Conservation (phyloP, 2,888 invertebrate species). For the Philereme transversata region DNA sequence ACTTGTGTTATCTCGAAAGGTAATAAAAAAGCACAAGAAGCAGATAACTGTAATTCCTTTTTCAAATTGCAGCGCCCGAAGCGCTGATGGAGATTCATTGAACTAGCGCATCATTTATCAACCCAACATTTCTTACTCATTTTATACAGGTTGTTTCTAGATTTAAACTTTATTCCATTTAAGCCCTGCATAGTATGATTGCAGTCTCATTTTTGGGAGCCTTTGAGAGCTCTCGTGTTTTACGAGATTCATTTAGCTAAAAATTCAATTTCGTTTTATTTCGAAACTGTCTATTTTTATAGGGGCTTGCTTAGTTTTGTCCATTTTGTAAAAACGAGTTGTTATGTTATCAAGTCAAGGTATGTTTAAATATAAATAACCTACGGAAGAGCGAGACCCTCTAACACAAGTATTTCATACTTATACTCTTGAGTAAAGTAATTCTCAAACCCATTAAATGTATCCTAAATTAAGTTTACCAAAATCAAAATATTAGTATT, state of each 20-base stretch:
- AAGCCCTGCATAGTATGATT: constrained; percentile 56
- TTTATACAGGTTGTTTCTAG: constrained; percentile 60
- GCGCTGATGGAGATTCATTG: constrained; percentile 78
- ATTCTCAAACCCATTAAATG: no score
- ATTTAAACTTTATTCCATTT: constrained; percentile 65
- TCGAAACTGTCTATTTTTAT: constrained; percentile 26
- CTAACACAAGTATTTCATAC: no score
- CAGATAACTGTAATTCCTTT: constrained; percentile 64
- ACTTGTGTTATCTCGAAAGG: constrained; percentile 45
- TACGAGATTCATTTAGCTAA: constrained; percentile 25
- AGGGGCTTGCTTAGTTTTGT: constrained; percentile 9
- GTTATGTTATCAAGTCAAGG: no score
- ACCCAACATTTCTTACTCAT: constrained; percentile 66
- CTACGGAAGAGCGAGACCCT: no score
- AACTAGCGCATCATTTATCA: constrained; percentile 75
- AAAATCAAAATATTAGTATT: no score
- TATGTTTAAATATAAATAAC: no score
- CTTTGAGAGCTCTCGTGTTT: constrained; percentile 43
- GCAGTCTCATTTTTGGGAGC: constrained; percentile 57
- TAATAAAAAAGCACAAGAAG: constrained; percentile 52
- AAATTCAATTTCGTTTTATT: constrained; percentile 33
- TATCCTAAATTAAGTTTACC: no score
- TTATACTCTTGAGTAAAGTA: no score
- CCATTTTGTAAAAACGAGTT: no score
- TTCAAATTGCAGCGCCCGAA: constrained; percentile 66